Evolutionary conservation across 2,888 invertebrate genomes (phyloP), one percentile per base, ranked within the genome.

Genomic region (Miltochrista miniata): DNA sequence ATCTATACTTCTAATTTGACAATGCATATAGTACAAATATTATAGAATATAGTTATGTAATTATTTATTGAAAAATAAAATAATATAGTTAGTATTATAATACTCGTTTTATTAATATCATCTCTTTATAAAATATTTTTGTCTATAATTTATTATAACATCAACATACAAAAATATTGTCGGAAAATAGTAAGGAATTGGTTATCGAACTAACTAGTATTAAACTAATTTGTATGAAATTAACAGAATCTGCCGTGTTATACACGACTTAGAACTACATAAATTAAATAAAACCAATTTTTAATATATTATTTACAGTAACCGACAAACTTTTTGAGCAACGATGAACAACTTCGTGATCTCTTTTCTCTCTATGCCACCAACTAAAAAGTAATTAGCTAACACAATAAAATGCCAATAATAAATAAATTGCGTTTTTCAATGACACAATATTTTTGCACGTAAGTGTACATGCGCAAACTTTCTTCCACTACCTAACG

Each of bases 1-100:
- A 56, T 64, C 37, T 64, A 89, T 89, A 89, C 85, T 89, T 71
- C 87, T 33, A 86, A 75, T 87, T 88, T 87, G 83, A 65, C 61
- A 83, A 85, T 87, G 85, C 83, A 57, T 59, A 51, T 51, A 62
- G 62, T 68, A 66, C 59, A 69, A 64, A 63, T 49, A 53, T 41
- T 59, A 57, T 53, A 38, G 50, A 56, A 56, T 51, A 11, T 46
- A 41, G 46, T 47, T 31, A 18, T n/a, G 33, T 54, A 43, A 43
- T 14, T 34, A 15, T 37, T 53, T 42, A 53, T 60, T 41, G 31
- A 39, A 53, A 59, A 51, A 64, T 58, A 58, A 70, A 66, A 61
- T 34, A 29, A 57, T 45, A 58, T 56, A 60, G 44, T 54, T 46
- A 56, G 47, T 50, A 51, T 54, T 45, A 53, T 50, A 48, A 56